These are phyloP conservation scores for Xiphophorus birchmanni DNA, from an alignment of 2,797 vertebrate species.

Conservation along the genomic window DNA sequence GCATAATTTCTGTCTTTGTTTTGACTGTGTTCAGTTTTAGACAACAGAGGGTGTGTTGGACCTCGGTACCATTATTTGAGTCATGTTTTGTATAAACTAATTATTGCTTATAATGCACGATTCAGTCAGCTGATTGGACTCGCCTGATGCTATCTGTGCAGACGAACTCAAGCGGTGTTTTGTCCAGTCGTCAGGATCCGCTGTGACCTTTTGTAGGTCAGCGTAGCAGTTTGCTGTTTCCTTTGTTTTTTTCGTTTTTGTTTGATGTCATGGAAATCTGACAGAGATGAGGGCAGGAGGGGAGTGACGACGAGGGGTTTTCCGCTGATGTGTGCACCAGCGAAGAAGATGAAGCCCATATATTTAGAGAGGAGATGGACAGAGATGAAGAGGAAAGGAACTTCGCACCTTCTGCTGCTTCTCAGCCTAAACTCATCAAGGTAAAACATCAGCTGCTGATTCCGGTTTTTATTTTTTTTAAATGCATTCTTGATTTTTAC, in stretches of 20 bases:
- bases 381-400: slow-evolving; percentile 26
- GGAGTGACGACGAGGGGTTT: slow-evolving; percentile 63
- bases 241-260: slow-evolving; percentile 24
- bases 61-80: slow-evolving; percentile 44
- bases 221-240: slow-evolving; percentile 20
- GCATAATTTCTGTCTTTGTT: not conserved
- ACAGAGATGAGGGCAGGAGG: slow-evolving; percentile 53
- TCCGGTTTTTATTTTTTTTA: not conserved
- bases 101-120: slow-evolving; percentile 69
- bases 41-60: slow-evolving; percentile 21
- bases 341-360: slow-evolving; percentile 57
- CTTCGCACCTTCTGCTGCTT: slow-evolving; percentile 16
- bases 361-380: slow-evolving; percentile 45
- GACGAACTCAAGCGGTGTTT: slow-evolving; percentile 41
- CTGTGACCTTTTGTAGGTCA: slow-evolving; percentile 54
- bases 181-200: slow-evolving; percentile 62
- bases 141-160: slow-evolving; percentile 61
- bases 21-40: not conserved
- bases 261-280: slow-evolving; percentile 48
- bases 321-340: slow-evolving; percentile 80
- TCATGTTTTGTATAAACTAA: slow-evolving; percentile 71
- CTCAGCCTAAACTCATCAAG: slow-evolving; percentile 26
- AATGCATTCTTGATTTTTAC: not conserved
- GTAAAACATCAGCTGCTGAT: slow-evolving; percentile 32
- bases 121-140: slow-evolving; percentile 62